Conservation (phyloP, 2,797 vertebrate genomes). For the Syndactyla subalaris region DNA sequence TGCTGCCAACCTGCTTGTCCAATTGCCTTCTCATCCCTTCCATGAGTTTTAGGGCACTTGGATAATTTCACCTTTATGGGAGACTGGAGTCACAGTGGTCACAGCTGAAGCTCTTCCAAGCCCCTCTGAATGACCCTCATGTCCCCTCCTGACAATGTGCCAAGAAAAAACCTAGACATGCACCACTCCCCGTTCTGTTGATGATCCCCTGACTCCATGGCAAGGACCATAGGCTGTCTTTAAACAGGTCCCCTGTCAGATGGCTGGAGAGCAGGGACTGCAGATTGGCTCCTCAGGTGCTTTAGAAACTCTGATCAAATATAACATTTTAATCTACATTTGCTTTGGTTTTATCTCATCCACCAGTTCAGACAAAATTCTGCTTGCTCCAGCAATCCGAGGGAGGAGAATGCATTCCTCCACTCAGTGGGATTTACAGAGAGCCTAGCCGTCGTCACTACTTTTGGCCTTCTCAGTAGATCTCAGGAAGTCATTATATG, state of each 20-base stretch:
- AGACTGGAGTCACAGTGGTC: neutral
- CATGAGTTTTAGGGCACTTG: neutral
- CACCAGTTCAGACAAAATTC: neutral
- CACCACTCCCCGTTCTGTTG: neutral
- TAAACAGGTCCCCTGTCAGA: neutral
- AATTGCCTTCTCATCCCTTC: neutral
- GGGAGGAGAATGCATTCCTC: neutral
- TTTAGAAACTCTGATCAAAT: neutral
- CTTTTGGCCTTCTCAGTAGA: neutral
- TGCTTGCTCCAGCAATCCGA: neutral
- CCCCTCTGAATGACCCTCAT: neutral
- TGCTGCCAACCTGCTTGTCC: neutral
- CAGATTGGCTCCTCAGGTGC: neutral
- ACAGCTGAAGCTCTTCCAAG: neutral
- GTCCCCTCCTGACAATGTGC: neutral
- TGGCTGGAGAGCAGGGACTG: neutral
- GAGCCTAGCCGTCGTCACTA: accelerated
- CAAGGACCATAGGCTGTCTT: neutral
- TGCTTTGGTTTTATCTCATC: neutral
- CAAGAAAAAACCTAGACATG: neutral
- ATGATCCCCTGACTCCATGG: neutral
- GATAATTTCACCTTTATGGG: neutral
- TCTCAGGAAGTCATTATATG: constrained; percentile 11
- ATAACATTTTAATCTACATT: neutral
- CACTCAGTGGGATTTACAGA: neutral